phyloP scores from a whole-genome alignment of 2,113 vertebrate species.

The Seriola quinqueradiata region DNA sequence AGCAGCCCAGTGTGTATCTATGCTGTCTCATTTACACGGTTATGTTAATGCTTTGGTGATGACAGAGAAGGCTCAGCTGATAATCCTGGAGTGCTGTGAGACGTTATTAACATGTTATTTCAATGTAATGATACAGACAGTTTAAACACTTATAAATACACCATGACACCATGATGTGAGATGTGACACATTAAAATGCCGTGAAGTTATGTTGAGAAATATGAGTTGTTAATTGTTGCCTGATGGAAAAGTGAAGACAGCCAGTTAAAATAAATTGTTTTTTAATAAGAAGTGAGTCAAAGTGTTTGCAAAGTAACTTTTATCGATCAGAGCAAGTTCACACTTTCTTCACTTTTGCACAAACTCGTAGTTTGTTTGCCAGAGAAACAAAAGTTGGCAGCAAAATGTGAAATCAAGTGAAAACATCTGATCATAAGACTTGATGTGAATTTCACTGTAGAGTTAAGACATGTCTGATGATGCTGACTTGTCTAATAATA shows the following conservation, averaged over 20 bases:
- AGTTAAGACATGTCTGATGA: too few relatives aligned
- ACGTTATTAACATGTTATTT: slow-evolving; percentile 35
- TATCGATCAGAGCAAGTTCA: too few relatives aligned
- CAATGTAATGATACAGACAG: slow-evolving; percentile 21
- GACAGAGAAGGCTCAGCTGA: slow-evolving; percentile 37
- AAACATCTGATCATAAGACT: too few relatives aligned
- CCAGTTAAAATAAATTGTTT: slow-evolving; percentile 30
- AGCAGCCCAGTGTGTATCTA: slow-evolving; percentile 28
- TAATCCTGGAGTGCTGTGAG: slow-evolving; percentile 51
- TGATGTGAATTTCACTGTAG: too few relatives aligned
- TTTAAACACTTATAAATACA: slow-evolving; percentile 35
- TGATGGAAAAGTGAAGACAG: slow-evolving; percentile 13
- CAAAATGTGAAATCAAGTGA: too few relatives aligned
- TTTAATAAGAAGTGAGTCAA: slow-evolving; percentile 18
- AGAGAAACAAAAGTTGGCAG: too few relatives aligned
- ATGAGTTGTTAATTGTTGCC: slow-evolving; percentile 39
- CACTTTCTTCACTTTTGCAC: too few relatives aligned
- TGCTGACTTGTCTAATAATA: too few relatives aligned
- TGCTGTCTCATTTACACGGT: slow-evolving; percentile 39
- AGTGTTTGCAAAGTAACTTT: background rate
- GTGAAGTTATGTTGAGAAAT: slow-evolving; percentile 37
- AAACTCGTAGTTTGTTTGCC: too few relatives aligned
- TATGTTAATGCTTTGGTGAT: slow-evolving; percentile 45
- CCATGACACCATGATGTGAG: slow-evolving; percentile 56
- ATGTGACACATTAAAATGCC: slow-evolving; percentile 33